Base-by-base conservation (phyloP, 2,113 vertebrate species). In the Alaudala cheleensis region DNA sequence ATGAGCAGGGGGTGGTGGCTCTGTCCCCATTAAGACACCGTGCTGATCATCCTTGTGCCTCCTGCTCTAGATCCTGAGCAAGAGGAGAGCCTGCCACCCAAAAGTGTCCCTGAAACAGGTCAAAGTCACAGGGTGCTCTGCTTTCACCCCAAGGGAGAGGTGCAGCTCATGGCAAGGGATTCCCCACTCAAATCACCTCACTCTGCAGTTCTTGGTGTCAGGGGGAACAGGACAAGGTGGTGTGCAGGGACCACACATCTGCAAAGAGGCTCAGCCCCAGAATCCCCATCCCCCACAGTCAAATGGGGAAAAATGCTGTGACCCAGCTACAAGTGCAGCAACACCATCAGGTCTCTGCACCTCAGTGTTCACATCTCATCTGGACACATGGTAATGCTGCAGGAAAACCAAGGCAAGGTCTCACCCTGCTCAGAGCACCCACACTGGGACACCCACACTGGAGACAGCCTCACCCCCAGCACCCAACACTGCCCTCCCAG, bases 181-280 rank as follows among this genome's bases (percentile, higher is more conserved):
- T 81, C 49, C 12, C 2, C 24, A 34, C 80, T 6, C 18, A 34
- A 67, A 50, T 9, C 62, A 54, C 29, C 42, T 51, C 33, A 45
- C 23, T 26, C 42, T 1, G 5, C 51, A 86, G 51, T 26, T 42
- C 61, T 33, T 10, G 14, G n/a, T 14, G 34, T 9, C 0, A 0
- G 33, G 12, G 5, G 44, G 16, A 80, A 12, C 65, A 61, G 69
- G n/a, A 62, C 1, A 0, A 2, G 33, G 29, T 5, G 3, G 13
- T 0, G 0, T 2, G 3, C 14, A 8, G 11, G 34, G 34, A 64
- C 17, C n/a, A 39, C 0, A 0, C 2, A 10, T 13, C 28, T 14
- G 4, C 56, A 61, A 56, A 54, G 49, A 47, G 10, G 11, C 40
- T 86, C 37, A 31, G 57, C 49, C 26, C 33, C 5, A 4, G 24